Evolutionary conservation across 2,113 vertebrate genomes (phyloP), one percentile per base, ranked within the genome.

Genomic region (Lagopus muta): DNA sequence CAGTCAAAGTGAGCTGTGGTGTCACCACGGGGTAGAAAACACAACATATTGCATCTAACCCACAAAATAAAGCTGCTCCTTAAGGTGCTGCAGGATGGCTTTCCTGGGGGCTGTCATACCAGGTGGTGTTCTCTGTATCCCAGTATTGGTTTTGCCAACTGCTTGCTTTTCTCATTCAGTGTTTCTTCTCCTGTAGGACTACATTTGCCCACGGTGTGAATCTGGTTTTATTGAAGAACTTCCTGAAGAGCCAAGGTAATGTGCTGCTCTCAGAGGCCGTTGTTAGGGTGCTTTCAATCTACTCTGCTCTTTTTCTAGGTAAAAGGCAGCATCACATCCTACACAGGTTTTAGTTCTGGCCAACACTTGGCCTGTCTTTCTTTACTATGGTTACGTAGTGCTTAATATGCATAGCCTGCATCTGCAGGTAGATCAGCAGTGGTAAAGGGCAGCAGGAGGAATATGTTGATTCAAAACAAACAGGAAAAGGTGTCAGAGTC

Each of bases 201-300:
- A 99, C 86, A 99, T 98, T 58, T 99, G 99, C 97, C 99, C 99
- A 10, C 97, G 98, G 96, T 99, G 99, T 83, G 99, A 99, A 42
- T 99, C 99, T 38, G 99, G 99, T 17, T 99, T 99, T 88, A 99
- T 99, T 36, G 99, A 99, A 92, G 99, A 99, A 65, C 98, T 99
- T 79, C 98, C 98, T 0, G 99, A 99, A 90, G 99, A 99, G 93
- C 98, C 98, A 32, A 99, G 99, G 99, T 99, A 97, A 96, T 4
- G n/a, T 54, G 45, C 64, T 43, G 62, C 42, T 66, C 61, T 73
- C 20, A 50, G 9, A 38, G 48, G 13, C 28, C 60, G 3, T 3
- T 67, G 38, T 28, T 47, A 5, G 17, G 32, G 13, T 20, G 19
- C 81, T 14, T 16, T 47, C 2, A 0, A 6, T 4, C 81, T 80